Evolutionary conservation across 2,888 invertebrate genomes (phyloP), one percentile per base, ranked within the genome.

Genomic region (Exephanes ischioxanthus): DNA sequence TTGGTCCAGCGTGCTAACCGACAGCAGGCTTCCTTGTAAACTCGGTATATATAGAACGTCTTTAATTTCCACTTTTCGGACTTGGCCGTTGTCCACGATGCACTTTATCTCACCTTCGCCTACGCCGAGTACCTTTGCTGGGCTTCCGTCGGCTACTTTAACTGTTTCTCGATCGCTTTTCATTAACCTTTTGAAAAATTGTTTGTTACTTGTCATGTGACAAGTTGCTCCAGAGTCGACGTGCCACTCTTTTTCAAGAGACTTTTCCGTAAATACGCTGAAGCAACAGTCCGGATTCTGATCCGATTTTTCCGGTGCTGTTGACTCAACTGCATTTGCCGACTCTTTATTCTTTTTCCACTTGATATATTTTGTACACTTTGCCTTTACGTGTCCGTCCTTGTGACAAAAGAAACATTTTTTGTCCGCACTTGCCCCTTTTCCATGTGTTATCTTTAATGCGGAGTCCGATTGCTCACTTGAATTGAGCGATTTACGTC

Each of bases 151-250:
- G 19, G 87, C 88, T 1, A 88, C 45, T 45, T 33, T 75, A 14
- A 89, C 83, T 0, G 66, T 41, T 3, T 58, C 67, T 0, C 45
- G 66, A n/a, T 58, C 48, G 41, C 66, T 58, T 16, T 30, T 48
- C 0, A 48, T 58, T 51, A 82, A 58, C 16, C 16, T 19, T 2
- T 79, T 66, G 71, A 88, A 88, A 51, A 88, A 86, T 0, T 61
- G 45, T n/a, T 63, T 78, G 11, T 86, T 19, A 19, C 85, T 86
- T 0, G 83, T 84, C 87, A 88, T 88, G 53, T 89, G 88, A 51
- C 85, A 83, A 6, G 88, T 88, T 0, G 89, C 89, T 26, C 83
- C 88, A 2, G 86, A 88, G 48, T 88, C 88, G 1, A 87, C 37
- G 45, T 83, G 82, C 87, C 83, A 87, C 16, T 3, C 45, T 22